Conservation (phyloP, 2,888 invertebrate genomes). For the Microdon myrmicae region DNA sequence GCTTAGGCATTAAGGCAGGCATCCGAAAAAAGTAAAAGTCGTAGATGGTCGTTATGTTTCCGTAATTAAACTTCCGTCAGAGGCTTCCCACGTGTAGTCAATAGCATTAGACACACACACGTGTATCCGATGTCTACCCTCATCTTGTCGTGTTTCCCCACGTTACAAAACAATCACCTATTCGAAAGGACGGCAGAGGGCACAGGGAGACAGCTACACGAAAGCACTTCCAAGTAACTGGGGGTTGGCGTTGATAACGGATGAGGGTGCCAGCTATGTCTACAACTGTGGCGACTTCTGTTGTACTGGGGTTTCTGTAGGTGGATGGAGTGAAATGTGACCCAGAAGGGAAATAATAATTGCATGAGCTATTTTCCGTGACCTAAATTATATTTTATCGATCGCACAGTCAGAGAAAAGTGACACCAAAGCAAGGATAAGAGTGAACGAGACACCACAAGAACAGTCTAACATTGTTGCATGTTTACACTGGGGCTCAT, state of each 20-base stretch:
- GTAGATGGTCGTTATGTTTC: conserved; percentile 22
- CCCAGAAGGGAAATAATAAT: conserved; percentile 42
- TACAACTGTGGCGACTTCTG: too few relatives aligned
- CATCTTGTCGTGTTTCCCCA: too few relatives aligned
- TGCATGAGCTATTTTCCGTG: conserved; percentile 50
- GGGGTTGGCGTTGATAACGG: background rate
- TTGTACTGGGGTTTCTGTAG: conserved; percentile 3
- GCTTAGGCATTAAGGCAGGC: conserved; percentile 9
- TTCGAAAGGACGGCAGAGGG: too few relatives aligned
- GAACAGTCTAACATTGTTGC: conserved; percentile 20
- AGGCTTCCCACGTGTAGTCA: background rate
- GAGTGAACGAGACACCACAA: background rate
- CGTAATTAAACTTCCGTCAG: conserved; percentile 31
- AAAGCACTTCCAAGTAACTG: conserved; percentile 17
- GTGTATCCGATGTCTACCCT: conserved; percentile 10
- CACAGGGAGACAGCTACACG: background rate
- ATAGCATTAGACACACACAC: background rate
- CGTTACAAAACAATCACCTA: too few relatives aligned
- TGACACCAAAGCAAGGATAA: conserved; percentile 3
- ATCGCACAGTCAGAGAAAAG: conserved; percentile 12
- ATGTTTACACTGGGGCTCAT: conserved; percentile 30
- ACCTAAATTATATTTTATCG: conserved; percentile 50
- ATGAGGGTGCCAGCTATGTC: too few relatives aligned
- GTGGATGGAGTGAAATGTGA: conserved; percentile 23
- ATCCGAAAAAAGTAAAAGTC: conserved; percentile 18